Conservation (phyloP, 2,113 vertebrate genomes). For the Coracopsis vasa region DNA sequence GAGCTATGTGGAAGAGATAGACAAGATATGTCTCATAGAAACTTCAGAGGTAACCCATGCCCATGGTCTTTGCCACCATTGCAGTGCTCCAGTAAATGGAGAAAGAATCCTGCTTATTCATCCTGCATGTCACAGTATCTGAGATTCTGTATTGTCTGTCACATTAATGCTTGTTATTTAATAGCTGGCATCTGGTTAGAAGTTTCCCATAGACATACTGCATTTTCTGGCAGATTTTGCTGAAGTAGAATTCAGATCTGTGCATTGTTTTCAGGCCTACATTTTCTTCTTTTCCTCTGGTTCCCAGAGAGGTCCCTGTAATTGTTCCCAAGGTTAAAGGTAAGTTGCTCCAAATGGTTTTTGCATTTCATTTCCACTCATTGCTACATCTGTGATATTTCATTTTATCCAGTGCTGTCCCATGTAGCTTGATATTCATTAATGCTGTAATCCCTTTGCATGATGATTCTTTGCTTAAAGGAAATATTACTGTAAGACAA, state of each 20-base stretch:
- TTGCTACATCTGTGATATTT: neutral
- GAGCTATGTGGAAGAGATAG: neutral
- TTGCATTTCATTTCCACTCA: neutral
- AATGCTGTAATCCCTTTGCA: neutral
- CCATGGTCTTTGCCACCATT: neutral
- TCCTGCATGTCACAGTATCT: neutral
- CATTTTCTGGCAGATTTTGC: neutral
- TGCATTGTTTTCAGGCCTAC: neutral
- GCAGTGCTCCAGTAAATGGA: neutral
- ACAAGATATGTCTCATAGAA: neutral
- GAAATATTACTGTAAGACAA: neutral
- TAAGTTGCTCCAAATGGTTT: neutral
- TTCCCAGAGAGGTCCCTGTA: neutral
- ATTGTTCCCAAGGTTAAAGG: neutral
- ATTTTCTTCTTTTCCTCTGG: neutral
- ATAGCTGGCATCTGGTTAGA: neutral
- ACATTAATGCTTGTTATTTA: neutral
- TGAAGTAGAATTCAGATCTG: neutral
- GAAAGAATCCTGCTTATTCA: neutral
- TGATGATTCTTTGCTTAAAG: neutral
- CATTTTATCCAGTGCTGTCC: neutral
- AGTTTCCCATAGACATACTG: neutral
- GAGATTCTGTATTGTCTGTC: neutral
- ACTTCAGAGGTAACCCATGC: neutral
- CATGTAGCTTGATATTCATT: neutral